Base-by-base conservation (phyloP, 2,888 invertebrate genomes). In the Trichacis sp. region DNA sequence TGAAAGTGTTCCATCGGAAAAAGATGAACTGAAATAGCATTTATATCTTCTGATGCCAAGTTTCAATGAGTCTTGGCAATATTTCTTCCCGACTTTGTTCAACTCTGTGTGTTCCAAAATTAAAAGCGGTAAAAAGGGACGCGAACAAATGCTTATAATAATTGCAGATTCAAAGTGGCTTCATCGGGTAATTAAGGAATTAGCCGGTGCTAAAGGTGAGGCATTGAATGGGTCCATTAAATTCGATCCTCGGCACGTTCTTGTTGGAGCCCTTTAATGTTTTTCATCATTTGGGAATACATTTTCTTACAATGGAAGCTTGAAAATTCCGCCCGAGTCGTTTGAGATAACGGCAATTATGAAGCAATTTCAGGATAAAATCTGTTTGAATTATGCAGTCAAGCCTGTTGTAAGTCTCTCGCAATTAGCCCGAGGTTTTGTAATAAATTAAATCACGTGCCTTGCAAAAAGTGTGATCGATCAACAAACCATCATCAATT, bases 281-380 rank as follows among this genome's bases (percentile, higher is more conserved):
- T 55, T 48, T 55, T 48, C 48, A 48, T 47, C 48, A 48, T 55
- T 48, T 45, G 48, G 48, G 47, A 55, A 55, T 57, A 17, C 50
- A 50, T 58, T 51, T 51, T 46, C 53, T 53, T 53, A 33, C 60
- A 49, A 33, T n/a, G 47, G 45, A 48, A 49, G 53, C 54, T 53
- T 60, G 53, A 49, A 49, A 60, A 60, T 60, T 53, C 38, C 52
- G 54, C 49, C 50, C 40, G 50, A 55, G 54, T 61, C 53, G 50
- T 55, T 54, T 30, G 48, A 65, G 59, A 64, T 64, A 64, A 60
- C 56, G 60, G 51, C 53, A 65, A 58, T 65, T 65, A 61, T 51
- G 57, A 61, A 58, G 58, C 65, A 61, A 57, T 65, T 65, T 61
- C 61, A 45, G 43, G 57, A 51, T 24, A 50, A 57, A 65, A 65